Base-by-base conservation (phyloP, 2,113 vertebrate species). In the Mohoua ochrocephala region DNA sequence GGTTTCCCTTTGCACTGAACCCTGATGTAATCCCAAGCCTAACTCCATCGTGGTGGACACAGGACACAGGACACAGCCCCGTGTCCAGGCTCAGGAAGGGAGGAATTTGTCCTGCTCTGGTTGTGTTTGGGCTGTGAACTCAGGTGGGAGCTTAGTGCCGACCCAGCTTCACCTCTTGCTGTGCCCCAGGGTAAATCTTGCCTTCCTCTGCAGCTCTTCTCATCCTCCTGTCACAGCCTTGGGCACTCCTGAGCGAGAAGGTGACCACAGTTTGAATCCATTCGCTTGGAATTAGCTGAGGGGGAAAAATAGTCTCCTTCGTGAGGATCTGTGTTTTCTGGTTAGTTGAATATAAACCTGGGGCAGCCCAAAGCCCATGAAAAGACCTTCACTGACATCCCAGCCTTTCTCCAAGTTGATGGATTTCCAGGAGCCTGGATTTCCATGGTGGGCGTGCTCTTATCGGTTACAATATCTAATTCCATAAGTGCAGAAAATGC, bases 391-490 rank as follows among this genome's bases (percentile, higher is more conserved):
- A 20, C 2, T 84, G 54, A 11, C 5, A 20, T 26, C 3, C 6
- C 13, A 22, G 37, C n/a, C 31, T 88, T 61, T n/a, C 18, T 61
- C 24, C 9, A 14, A 24, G 41, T 15, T 31, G 11, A 4, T 57
- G 77, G 7, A 27, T 70, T 74, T 93, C n/a, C 31, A 42, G 20
- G 22, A 50, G 2, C 39, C 45, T 80, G 23, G 15, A 15, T 69
- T 39, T 70, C 2, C 1, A 0, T 35, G 24, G 5, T 28, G 20
- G 21, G 3, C 0, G 1, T 61, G 15, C 17, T 74, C 22, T 20
- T 41, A 15, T 2, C 2, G 2, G 22, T 10, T 75, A 21, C 5
- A 67, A 6, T 21, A 39, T 21, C 49, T 35, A 47, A 42, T 79
- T 73, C 39, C 11, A 2, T 12, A 17, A 49, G 13, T 30, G 30